phyloP scores from a whole-genome alignment of 2,113 vertebrate species.

The Perca schrenkii region DNA sequence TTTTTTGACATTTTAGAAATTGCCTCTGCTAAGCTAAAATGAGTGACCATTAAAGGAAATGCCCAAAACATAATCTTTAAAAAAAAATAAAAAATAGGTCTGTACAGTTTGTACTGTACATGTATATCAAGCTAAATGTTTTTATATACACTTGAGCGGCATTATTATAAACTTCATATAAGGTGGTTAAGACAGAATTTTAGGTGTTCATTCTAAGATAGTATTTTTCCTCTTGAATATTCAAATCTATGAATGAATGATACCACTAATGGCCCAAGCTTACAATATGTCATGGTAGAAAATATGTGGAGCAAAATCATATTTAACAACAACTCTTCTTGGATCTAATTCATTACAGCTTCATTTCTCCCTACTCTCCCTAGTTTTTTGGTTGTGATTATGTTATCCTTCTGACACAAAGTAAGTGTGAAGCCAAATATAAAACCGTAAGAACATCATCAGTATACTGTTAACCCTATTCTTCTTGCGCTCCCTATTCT shows the following conservation, averaged over 20 bases:
- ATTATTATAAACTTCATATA: neutral
- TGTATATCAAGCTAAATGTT: neutral
- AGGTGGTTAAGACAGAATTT: no score
- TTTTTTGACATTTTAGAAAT: no score
- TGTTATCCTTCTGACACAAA: conserved; percentile 22
- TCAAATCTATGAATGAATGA: neutral
- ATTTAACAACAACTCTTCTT: conserved; percentile 1
- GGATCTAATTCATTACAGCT: neutral
- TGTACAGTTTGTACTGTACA: neutral
- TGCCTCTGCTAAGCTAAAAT: no score
- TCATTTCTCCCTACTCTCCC: conserved; percentile 5
- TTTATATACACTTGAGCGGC: neutral
- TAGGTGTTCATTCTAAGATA: neutral
- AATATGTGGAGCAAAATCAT: neutral
- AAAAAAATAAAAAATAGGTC: neutral
- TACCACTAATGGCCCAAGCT: neutral
- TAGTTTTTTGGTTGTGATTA: conserved; percentile 9
- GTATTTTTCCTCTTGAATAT: neutral
- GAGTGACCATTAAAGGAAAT: no score
- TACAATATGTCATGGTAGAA: neutral
- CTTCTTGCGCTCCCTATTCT: neutral
- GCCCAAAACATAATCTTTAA: no score
- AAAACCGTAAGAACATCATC: conserved; percentile 9
- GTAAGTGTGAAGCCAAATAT: conserved; percentile 19
- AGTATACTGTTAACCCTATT: neutral